Evolutionary conservation across 2,888 invertebrate species (phyloP).

Genomic region (Thalpophila matura): DNA sequence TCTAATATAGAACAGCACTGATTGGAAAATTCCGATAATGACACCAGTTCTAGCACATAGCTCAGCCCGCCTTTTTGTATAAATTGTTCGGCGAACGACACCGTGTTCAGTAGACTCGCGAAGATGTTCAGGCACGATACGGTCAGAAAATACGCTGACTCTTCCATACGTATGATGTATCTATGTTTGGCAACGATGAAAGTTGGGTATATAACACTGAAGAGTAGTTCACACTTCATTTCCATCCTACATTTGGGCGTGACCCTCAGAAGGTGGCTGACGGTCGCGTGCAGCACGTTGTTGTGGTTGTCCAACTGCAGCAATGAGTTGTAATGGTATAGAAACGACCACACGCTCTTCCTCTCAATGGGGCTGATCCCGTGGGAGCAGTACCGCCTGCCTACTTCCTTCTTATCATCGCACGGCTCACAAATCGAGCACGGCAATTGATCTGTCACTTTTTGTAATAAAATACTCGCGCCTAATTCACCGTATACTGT

Average conservation of each 20-base stretch:
- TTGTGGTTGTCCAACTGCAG: constrained; percentile 89
- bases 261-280: constrained; percentile 91
- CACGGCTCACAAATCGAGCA: constrained; percentile 84
- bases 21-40: constrained; percentile 89
- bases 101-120: constrained; percentile 89
- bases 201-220: constrained; percentile 91
- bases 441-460: constrained; percentile 81
- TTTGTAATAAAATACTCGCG: constrained; percentile 80
- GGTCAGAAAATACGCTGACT: constrained; percentile 90
- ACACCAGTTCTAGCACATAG: constrained; percentile 89
- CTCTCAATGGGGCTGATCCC: constrained; percentile 76
- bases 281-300: constrained; percentile 89
- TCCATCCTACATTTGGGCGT: constrained; percentile 89
- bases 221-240: constrained; percentile 90
- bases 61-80: constrained; percentile 90
- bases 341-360: constrained; percentile 89
- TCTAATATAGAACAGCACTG: constrained; percentile 92
- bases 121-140: constrained; percentile 91
- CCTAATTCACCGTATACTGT: constrained; percentile 91
- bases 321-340: constrained; percentile 90
- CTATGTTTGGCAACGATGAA: constrained; percentile 90
- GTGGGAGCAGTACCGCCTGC: constrained; percentile 76
- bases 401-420: constrained; percentile 73
- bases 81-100: constrained; percentile 91
- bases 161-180: constrained; percentile 84